These are phyloP conservation scores for Oryzias woworae DNA, from an alignment of 2,113 vertebrate genomes.

Conservation along the genomic window DNA sequence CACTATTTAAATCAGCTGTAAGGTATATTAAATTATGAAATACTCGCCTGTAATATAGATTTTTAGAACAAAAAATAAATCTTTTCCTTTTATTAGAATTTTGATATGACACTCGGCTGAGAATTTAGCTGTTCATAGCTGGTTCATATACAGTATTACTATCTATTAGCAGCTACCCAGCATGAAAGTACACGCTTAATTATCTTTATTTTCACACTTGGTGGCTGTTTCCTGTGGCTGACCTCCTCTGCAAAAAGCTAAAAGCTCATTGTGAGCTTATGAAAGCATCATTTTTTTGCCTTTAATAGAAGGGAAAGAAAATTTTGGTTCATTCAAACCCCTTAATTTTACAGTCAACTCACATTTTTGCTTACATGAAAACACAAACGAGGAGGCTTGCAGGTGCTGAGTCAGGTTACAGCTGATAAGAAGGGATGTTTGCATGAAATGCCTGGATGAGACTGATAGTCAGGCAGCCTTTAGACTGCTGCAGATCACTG, in stretches of 20 bases:
- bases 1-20: too few relatives aligned
- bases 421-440: conserved; percentile 38
- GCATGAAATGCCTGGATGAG: conserved; percentile 10
- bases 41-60: too few relatives aligned
- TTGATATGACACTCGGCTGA: neutral
- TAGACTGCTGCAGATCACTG: neutral
- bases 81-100: neutral
- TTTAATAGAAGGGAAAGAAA: neutral
- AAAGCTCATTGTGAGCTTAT: neutral
- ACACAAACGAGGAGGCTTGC: neutral
- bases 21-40: too few relatives aligned
- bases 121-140: too few relatives aligned
- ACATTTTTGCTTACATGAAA: too few relatives aligned
- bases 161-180: neutral
- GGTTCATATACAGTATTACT: too few relatives aligned
- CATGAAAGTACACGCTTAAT: neutral
- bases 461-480: conserved; percentile 15
- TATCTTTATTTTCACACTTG: neutral
- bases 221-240: conserved; percentile 9
- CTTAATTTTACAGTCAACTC: neutral
- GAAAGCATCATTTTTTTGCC: neutral
- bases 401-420: conserved; percentile 2
- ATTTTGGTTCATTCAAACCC: neutral
- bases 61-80: neutral
- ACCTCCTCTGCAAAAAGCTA: conserved; percentile 3